phyloP scores from a whole-genome alignment of 92 coral and sea anemone genomes.

The Parazoanthus darwini region DNA sequence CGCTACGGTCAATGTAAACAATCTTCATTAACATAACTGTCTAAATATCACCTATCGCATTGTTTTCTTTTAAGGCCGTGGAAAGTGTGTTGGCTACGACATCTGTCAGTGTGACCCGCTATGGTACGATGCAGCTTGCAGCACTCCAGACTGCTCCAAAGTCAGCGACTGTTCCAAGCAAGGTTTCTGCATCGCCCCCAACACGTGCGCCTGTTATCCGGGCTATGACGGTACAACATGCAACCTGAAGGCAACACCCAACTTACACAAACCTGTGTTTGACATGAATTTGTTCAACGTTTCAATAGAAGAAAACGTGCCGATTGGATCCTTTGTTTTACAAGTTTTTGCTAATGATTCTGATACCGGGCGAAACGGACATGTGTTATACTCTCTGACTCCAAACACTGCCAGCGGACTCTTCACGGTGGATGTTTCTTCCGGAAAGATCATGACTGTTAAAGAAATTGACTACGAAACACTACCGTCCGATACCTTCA shows the following conservation, averaged over 20 bases:
- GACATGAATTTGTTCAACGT: conserved; percentile 49
- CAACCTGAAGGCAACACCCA: conserved; percentile 51
- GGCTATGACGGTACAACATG: conserved; percentile 70
- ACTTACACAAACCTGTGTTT: conserved; percentile 63
- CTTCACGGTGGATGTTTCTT: conserved; percentile 57
- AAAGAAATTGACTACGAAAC: conserved; percentile 58
- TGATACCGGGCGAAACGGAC: conserved; percentile 70
- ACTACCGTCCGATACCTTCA: conserved; percentile 5
- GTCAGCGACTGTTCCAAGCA: conserved; percentile 69
- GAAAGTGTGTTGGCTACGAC: conserved; percentile 62
- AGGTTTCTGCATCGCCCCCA: conserved; percentile 68
- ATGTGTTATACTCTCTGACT: conserved; percentile 47
- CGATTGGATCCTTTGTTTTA: conserved; percentile 46
- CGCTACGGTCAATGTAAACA: too few relatives aligned
- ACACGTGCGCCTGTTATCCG: conserved; percentile 67
- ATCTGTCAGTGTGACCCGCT: conserved; percentile 52
- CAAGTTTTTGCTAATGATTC: conserved; percentile 68
- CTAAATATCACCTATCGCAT: neutral
- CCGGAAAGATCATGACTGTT: conserved; percentile 55
- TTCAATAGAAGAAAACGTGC: conserved; percentile 59
- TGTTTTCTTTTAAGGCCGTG: conserved; percentile 51
- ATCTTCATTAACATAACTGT: too few relatives aligned
- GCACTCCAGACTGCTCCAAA: conserved; percentile 61
- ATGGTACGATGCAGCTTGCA: conserved; percentile 81
- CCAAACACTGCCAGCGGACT: conserved; percentile 21